These are phyloP conservation scores for Clivina fossor DNA, from an alignment of 2,888 invertebrate genomes.

Conservation along the genomic window DNA sequence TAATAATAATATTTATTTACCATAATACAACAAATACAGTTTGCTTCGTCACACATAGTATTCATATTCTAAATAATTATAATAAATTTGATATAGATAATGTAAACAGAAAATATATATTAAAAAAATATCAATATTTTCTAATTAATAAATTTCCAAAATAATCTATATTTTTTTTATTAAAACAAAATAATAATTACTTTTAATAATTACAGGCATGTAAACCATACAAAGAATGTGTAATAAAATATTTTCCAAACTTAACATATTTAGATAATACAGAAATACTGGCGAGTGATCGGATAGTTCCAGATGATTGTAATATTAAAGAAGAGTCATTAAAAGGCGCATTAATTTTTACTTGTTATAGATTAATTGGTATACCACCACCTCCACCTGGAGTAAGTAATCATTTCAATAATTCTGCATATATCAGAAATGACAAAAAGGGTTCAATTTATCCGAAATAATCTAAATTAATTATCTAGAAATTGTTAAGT, in stretches of 20 bases:
- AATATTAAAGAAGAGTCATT: slow-evolving; percentile 48
- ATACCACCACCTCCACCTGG: slow-evolving; percentile 58
- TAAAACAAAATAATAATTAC: too few relatives aligned
- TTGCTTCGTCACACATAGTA: too few relatives aligned
- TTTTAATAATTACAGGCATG: slow-evolving; percentile 54
- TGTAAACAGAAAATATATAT: too few relatives aligned
- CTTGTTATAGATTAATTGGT: slow-evolving; percentile 57
- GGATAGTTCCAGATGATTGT: slow-evolving; percentile 30
- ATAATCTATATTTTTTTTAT: too few relatives aligned
- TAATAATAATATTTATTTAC: too few relatives aligned
- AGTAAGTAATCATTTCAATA: slow-evolving; percentile 51
- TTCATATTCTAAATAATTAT: too few relatives aligned
- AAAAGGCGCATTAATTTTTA: slow-evolving; percentile 55
- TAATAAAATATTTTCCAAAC: slow-evolving; percentile 51
- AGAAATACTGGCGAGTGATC: slow-evolving; percentile 51
- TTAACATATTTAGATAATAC: slow-evolving; percentile 58
- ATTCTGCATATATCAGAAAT: not conserved
- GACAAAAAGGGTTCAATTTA: not conserved
- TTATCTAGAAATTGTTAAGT: too few relatives aligned
- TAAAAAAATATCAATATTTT: slow-evolving; percentile 13
- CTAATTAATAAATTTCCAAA: not conserved
- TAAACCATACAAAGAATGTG: slow-evolving; percentile 54
- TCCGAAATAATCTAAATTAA: too few relatives aligned
- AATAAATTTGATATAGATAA: too few relatives aligned
- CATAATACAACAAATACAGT: too few relatives aligned